A percentile compares a stretch with the other conserved stretches of the same genome.
These are phyloP conservation scores for Helarctos malayanus DNA, from an alignment of 2,797 vertebrate species.

Conservation along the genomic window DNA sequence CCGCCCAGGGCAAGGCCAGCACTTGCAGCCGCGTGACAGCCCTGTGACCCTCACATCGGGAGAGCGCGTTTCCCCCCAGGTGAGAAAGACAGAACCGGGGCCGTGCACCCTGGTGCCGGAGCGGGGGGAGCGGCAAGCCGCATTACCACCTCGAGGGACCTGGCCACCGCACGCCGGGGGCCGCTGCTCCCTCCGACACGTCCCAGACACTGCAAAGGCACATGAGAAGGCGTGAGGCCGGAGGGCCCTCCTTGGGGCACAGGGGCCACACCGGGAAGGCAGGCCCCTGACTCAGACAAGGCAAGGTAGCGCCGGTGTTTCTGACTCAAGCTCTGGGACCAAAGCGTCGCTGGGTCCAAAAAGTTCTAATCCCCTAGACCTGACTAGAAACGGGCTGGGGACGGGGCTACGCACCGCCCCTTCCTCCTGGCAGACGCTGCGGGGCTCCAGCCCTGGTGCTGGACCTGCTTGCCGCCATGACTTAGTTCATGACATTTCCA, in stretches of 20 bases:
- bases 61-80: not conserved
- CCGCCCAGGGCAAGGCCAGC: not conserved
- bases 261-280: not conserved
- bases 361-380: not conserved
- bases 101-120: not conserved
- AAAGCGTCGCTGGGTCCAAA: accelerated
- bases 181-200: not conserved
- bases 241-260: not conserved
- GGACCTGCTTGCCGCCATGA: not conserved
- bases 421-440: accelerated
- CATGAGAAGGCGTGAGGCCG: not conserved
- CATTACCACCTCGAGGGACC: constrained; percentile 46
- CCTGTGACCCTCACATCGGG: accelerated
- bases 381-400: accelerated
- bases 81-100: not conserved
- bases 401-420: accelerated
- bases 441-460: accelerated
- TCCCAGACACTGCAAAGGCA: constrained; percentile 63
- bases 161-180: accelerated
- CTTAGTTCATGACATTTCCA: accelerated
- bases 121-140: not conserved
- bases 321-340: not conserved
- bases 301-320: accelerated
- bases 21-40: accelerated
- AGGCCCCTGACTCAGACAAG: accelerated